These are phyloP conservation scores for Rhea pennata DNA, from an alignment of 2,113 vertebrate genomes.

Conservation along the genomic window DNA sequence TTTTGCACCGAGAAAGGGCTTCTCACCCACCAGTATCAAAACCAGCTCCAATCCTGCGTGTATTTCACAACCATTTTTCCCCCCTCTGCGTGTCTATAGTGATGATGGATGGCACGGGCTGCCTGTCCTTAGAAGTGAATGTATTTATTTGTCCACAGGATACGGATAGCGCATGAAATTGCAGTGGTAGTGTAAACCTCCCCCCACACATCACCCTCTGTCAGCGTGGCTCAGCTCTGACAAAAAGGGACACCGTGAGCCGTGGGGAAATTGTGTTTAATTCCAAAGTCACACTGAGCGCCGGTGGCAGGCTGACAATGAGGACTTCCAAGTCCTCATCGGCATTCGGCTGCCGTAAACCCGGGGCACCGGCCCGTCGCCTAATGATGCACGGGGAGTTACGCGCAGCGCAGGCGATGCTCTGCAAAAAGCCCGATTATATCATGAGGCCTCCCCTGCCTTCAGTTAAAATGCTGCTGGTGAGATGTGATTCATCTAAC, in stretches of 20 bases:
- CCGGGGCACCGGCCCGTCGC: neutral
- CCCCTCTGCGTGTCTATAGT: conserved; percentile 54
- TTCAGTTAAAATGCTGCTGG: conserved; percentile 17
- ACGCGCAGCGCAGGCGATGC: neutral
- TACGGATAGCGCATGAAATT: conserved; percentile 69
- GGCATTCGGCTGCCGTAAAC: conserved; percentile 48
- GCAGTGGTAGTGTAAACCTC: conserved; percentile 67
- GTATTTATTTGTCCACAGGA: conserved; percentile 71
- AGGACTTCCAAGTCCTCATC: conserved; percentile 62
- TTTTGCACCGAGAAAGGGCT: conserved; percentile 38
- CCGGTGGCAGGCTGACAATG: conserved; percentile 65
- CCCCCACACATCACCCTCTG: conserved; percentile 72
- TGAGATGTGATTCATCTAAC: conserved; percentile 39
- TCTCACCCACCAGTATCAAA: conserved; percentile 11
- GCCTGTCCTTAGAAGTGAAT: conserved; percentile 71
- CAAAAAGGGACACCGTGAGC: conserved; percentile 69
- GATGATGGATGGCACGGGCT: conserved; percentile 66
- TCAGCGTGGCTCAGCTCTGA: conserved; percentile 67
- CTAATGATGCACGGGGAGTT: neutral
- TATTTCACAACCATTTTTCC: conserved; percentile 53
- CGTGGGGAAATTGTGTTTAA: conserved; percentile 72
- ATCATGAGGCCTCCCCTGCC: neutral
- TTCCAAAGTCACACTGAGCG: conserved; percentile 70
- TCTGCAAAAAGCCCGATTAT: neutral
- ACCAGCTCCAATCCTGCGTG: conserved; percentile 24